phyloP scores from a whole-genome alignment of 64 coral and sea anemone species.

The Stichodactyla mertensii region DNA sequence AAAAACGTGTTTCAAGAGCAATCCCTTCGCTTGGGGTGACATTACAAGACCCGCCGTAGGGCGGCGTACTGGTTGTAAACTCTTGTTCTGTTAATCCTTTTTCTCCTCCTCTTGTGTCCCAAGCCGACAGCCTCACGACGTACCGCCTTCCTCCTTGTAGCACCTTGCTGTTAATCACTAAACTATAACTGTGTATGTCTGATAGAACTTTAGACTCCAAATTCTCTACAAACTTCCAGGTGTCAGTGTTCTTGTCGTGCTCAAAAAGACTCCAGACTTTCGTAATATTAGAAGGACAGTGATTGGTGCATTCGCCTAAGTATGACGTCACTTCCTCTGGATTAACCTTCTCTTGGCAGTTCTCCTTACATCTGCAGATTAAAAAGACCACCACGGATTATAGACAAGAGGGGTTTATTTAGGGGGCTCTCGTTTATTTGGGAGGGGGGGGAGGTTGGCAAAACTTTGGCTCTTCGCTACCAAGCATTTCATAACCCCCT shows the following conservation, averaged over 20 bases:
- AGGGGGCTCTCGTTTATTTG: too few relatives aligned
- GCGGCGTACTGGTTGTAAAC: slow-evolving; percentile 58
- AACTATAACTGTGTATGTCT: slow-evolving; percentile 5
- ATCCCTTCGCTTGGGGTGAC: slow-evolving; percentile 23
- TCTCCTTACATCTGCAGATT: slow-evolving; percentile 44
- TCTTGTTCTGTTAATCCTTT: slow-evolving; percentile 56
- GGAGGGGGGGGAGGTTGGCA: too few relatives aligned
- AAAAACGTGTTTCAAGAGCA: slow-evolving; percentile 56
- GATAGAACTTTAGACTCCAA: slow-evolving; percentile 7
- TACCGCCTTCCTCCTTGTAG: slow-evolving; percentile 24
- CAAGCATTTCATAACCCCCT: too few relatives aligned
- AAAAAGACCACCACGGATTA: not conserved
- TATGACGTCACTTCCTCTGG: slow-evolving; percentile 49
- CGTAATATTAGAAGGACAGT: not conserved
- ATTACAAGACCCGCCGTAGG: slow-evolving; percentile 50
- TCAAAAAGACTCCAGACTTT: not conserved
- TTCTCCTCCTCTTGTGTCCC: not conserved
- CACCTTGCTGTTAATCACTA: slow-evolving; percentile 19
- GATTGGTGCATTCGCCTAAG: slow-evolving; percentile 22
- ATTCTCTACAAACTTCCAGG: slow-evolving; percentile 21
- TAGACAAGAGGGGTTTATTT: too few relatives aligned
- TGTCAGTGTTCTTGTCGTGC: not conserved
- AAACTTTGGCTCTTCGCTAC: too few relatives aligned
- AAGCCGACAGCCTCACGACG: slow-evolving; percentile 25
- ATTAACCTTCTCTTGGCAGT: slow-evolving; percentile 47